A percentile compares a stretch with the other conserved stretches of the same genome.
Evolutionary conservation across 2,113 vertebrate species (phyloP).

Genomic region (Malurus elegans): DNA sequence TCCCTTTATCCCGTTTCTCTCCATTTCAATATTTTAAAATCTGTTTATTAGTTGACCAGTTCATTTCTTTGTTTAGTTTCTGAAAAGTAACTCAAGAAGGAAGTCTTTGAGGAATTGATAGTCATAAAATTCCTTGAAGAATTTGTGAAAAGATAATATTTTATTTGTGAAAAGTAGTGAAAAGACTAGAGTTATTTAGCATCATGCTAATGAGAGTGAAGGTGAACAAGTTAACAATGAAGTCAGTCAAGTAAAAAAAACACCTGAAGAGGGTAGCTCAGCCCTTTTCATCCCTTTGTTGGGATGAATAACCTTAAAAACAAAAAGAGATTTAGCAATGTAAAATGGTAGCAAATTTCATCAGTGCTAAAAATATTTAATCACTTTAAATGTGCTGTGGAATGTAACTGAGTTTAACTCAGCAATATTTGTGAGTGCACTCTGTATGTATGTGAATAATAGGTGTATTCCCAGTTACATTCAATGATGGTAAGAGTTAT

Average conservation of each 20-base stretch:
- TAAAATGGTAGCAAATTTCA: neutral
- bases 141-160: neutral
- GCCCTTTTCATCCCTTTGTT: neutral
- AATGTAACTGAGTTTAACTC: neutral
- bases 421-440: neutral
- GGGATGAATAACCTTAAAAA: neutral
- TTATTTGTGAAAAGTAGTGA: neutral
- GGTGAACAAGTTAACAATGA: neutral
- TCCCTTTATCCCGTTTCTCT: neutral
- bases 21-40: fast-evolving
- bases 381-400: neutral
- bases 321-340: neutral
- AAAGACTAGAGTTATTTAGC: neutral
- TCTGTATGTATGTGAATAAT: neutral
- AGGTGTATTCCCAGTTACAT: neutral
- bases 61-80: neutral
- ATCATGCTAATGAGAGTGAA: neutral
- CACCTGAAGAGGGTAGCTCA: neutral
- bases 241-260: neutral
- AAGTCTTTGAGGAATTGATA: neutral
- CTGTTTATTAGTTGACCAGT: neutral
- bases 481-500: neutral
- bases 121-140: neutral
- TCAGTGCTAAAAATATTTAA: neutral
- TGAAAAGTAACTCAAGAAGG: neutral